Conservation (phyloP, 1,140 invertebrate species). For the Drosophila punjabiensis region DNA sequence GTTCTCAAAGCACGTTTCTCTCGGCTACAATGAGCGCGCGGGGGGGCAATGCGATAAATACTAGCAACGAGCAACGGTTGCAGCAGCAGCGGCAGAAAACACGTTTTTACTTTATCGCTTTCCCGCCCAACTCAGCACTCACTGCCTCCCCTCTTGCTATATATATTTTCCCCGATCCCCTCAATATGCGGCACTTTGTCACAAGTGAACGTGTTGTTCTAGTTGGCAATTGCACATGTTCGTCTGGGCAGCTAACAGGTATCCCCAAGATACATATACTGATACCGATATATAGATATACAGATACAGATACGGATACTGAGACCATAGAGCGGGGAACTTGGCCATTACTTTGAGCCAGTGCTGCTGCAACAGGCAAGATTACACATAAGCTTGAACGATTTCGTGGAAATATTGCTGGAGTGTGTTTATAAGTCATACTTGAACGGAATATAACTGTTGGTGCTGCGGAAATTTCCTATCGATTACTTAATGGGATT, state of each 20-base stretch:
- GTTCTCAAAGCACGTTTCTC: constrained; percentile 75
- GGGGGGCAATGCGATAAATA: constrained; percentile 63
- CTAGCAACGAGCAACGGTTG: constrained; percentile 61
- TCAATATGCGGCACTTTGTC: constrained; percentile 67
- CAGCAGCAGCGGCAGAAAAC: constrained; percentile 65
- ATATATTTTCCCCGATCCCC: constrained; percentile 31
- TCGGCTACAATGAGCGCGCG: constrained; percentile 29
- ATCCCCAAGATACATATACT: constrained; percentile 41
- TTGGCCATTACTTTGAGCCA: constrained; percentile 23
- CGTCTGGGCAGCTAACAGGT: constrained; percentile 52
- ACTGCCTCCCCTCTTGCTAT: not conserved
- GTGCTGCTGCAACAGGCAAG: constrained; percentile 13
- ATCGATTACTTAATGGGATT: not conserved
- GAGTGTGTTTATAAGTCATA: not conserved
- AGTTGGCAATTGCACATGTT: constrained; percentile 80
- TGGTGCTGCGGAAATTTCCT: not conserved
- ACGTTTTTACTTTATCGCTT: constrained; percentile 75
- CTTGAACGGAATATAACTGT: not conserved
- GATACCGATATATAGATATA: constrained; percentile 37
- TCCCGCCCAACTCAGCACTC: constrained; percentile 24
- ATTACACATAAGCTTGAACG: constrained; percentile 16
- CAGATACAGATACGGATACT: constrained; percentile 25
- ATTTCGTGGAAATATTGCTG: constrained; percentile 30
- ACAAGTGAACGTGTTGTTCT: constrained; percentile 81
- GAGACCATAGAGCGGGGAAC: constrained; percentile 3